Base-by-base conservation (phyloP, 2,888 invertebrate genomes). In the Clusia tigrina region DNA sequence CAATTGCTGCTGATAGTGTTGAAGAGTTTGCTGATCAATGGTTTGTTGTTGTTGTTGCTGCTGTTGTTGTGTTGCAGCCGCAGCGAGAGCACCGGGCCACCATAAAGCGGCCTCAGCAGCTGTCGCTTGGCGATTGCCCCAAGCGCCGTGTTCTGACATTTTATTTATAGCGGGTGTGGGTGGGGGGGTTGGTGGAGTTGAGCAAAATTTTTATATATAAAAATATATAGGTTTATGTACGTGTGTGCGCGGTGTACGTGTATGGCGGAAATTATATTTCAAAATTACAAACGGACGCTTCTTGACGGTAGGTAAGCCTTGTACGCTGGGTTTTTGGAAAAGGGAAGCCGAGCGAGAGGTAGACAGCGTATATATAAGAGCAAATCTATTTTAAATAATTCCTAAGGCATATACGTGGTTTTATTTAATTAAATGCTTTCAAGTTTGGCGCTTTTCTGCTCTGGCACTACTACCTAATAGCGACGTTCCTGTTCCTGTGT, bases 91-190 rank as follows among this genome's bases (percentile, higher is more conserved):
- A 32, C 74, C 72, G 73, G 87, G 86, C 88, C 88, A 87, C 85
- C 85, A 87, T 75, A 86, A 85, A 73, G 86, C 86, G 74, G 86
- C 86, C 80, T 88, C 88, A 78, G 86, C 74, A 60, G 71, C 70
- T 64, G 76, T 70, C 68, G 75, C 86, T 70, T 73, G 73, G 73
- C 87, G 85, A 83, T 87, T 87, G 82, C 88, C 88, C 87, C 88
- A 88, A 84, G 87, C 86, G 80, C 88, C 87, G 84, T 88, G 87
- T 84, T 88, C 89, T 85, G 88, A 88, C 89, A 89, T 88, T 69
- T 73, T 76, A 67, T n/a, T 42, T 54, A 6, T 48, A 22, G 2
- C 20, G 26, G 32, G 25, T 46, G 15, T 54, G 42, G 18, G 32
- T 54, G 24, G 3, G 54, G 48, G 20, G n/a, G 48, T 10, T 6